Conservation (phyloP, 2,888 invertebrate species). For the Acheta domesticus region DNA sequence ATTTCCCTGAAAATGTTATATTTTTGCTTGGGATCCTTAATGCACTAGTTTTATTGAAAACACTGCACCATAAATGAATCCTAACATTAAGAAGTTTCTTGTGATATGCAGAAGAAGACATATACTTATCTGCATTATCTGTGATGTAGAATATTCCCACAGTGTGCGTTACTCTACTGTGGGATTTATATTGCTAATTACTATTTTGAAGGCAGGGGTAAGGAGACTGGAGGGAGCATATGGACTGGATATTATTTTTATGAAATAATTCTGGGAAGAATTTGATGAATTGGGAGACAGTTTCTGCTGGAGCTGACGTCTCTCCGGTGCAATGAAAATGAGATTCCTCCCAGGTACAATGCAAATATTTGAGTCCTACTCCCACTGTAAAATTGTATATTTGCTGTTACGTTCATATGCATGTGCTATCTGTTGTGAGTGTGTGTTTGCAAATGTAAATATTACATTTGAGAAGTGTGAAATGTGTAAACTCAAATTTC, state of each 20-base stretch:
- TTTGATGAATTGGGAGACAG: neutral
- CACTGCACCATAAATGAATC: neutral
- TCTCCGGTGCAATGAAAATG: neutral
- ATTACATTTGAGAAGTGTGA: conserved; percentile 8
- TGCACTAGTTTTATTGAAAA: neutral
- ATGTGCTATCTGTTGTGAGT: conserved; percentile 2
- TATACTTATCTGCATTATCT: neutral
- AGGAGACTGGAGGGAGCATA: neutral
- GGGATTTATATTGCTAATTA: conserved; percentile 2
- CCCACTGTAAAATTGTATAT: conserved; percentile 3
- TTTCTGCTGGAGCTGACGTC: neutral
- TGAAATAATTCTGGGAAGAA: neutral
- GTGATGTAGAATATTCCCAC: neutral
- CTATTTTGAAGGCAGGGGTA: neutral
- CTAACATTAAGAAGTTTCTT: neutral
- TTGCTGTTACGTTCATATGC: neutral
- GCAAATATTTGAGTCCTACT: neutral
- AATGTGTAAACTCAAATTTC: neutral
- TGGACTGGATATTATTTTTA: conserved; percentile 18
- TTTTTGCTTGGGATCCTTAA: neutral
- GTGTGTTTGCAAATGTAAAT: neutral
- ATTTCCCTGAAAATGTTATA: neutral
- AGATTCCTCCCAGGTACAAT: neutral
- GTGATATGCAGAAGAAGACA: neutral
- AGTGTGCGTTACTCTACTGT: neutral